A percentile compares a stretch with the other conserved stretches of the same genome.
Evolutionary conservation across 2,113 vertebrate species (phyloP).

Genomic region (Vulpes vulpes): DNA sequence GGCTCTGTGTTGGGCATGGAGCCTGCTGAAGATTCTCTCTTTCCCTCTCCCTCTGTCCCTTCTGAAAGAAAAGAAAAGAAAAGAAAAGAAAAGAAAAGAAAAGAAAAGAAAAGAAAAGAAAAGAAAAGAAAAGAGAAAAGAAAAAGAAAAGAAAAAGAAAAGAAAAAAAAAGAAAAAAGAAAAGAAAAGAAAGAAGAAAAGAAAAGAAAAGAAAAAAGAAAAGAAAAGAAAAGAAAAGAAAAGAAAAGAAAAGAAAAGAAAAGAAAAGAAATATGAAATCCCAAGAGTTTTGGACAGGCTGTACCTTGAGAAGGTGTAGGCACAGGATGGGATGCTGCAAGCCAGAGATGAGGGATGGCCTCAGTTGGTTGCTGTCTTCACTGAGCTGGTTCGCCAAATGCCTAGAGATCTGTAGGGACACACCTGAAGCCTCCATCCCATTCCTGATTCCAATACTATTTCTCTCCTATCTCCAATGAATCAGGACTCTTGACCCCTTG

Average conservation of each 20-base stretch:
- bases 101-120: not conserved
- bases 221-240: not conserved
- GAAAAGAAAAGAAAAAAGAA: no score
- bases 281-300: not conserved
- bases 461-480: not conserved
- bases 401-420: constrained; percentile 79
- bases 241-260: not conserved
- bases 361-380: constrained; percentile 74
- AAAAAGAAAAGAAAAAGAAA: no score
- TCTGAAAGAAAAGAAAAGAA: not conserved
- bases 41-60: not conserved
- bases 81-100: not conserved
- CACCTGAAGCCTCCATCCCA: not conserved
- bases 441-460: not conserved
- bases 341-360: constrained; percentile 80
- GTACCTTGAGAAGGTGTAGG: constrained; percentile 88
- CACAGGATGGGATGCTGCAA: constrained; percentile 80
- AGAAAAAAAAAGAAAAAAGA: not conserved
- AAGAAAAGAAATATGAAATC: not conserved
- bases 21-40: not conserved
- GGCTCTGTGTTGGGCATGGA: not conserved
- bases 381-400: constrained; percentile 83
- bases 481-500: not conserved
- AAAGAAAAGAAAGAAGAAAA: no score
- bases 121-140: not conserved